phyloP scores from a whole-genome alignment of 2,888 invertebrate species.

The Pachydiplax longipennis region DNA sequence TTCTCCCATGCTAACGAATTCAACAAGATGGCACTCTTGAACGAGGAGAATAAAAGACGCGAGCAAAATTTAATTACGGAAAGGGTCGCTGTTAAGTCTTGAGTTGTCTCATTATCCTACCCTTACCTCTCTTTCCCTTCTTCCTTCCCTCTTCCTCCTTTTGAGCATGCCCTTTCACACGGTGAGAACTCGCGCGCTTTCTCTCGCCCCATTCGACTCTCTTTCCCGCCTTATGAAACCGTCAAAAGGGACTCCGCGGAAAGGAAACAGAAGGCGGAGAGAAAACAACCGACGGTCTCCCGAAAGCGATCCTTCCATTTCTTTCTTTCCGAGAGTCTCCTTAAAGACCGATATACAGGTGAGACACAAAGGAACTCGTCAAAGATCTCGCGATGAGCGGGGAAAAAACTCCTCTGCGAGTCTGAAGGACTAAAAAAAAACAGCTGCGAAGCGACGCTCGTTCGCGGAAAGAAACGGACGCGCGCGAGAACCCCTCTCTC shows the following conservation, averaged over 20 bases:
- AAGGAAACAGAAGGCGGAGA: too few relatives aligned
- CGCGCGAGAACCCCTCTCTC: not conserved
- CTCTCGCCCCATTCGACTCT: not conserved
- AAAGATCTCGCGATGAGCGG: not conserved
- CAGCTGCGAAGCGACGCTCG: not conserved
- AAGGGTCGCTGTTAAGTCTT: constrained; percentile 14
- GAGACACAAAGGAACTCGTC: not conserved
- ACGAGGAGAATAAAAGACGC: constrained; percentile 25
- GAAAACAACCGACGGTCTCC: too few relatives aligned
- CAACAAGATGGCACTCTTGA: constrained; percentile 1
- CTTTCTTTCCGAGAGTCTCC: not conserved
- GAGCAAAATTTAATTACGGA: constrained; percentile 24
- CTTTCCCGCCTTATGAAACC: not conserved
- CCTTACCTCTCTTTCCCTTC: not conserved
- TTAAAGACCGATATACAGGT: not conserved
- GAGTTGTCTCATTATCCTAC: constrained; percentile 36
- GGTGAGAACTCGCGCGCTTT: not conserved
- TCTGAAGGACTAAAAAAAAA: not conserved
- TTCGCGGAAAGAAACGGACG: not conserved
- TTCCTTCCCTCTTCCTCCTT: not conserved
- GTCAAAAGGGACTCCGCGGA: too few relatives aligned
- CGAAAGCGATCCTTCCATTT: not conserved
- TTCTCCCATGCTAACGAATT: constrained; percentile 14
- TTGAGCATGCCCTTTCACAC: not conserved
- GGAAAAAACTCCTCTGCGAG: not conserved